Evolutionary conservation across 30 jellyfish, hydroid and myxozoan genomes (phyloP).

Genomic region (Cassiopea andromeda): DNA sequence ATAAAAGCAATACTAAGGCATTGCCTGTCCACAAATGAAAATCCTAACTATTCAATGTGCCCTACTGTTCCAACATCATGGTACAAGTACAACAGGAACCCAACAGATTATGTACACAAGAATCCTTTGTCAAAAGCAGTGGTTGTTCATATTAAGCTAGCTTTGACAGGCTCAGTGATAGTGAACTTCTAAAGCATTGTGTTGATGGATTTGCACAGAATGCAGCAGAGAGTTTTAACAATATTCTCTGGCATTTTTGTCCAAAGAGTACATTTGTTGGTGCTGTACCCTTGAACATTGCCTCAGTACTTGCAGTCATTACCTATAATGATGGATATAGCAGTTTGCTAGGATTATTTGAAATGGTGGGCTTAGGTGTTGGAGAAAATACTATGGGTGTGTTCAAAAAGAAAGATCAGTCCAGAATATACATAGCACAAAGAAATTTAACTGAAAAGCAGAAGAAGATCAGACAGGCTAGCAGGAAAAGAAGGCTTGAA

Average conservation of each 20-base stretch:
- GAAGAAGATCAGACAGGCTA: conserved; percentile 9
- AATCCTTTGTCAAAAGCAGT: neutral
- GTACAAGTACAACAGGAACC: neutral
- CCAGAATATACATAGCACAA: neutral
- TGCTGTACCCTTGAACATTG: neutral
- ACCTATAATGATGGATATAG: conserved; percentile 23
- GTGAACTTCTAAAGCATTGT: neutral
- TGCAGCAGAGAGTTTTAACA: conserved; percentile 8
- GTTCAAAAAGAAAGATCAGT: neutral
- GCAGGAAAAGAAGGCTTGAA: conserved; percentile 11
- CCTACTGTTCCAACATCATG: neutral
- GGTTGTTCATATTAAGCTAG: neutral
- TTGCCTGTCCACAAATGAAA: neutral
- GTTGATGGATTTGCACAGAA: neutral
- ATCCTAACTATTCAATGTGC: neutral
- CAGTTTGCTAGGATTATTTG: neutral
- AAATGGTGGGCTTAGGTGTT: neutral
- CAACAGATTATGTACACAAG: neutral
- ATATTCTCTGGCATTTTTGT: conserved; percentile 10
- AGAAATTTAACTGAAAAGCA: conserved; percentile 2
- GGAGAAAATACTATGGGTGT: neutral
- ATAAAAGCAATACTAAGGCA: neutral
- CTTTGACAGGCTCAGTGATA: neutral
- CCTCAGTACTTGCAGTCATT: conserved; percentile 1
- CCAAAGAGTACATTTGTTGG: conserved; percentile 18